Percentiles rank a stretch among this genome's conserved stretches.
Conservation (phyloP, 2,113 vertebrate genomes). For the Odocoileus virginianus region DNA sequence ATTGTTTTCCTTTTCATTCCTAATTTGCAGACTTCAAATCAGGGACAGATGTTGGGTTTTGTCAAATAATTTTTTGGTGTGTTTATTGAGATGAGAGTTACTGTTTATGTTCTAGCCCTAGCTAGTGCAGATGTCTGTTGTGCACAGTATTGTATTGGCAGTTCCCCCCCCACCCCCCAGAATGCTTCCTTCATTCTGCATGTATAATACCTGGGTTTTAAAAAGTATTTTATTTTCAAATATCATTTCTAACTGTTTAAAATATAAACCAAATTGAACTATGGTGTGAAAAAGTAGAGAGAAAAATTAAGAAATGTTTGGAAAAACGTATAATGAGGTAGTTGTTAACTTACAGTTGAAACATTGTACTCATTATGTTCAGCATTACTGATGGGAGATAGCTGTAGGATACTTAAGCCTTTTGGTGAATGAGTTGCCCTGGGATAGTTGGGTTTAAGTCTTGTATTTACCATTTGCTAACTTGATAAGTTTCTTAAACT, state of each 20-base stretch:
- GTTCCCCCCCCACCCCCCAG: background rate
- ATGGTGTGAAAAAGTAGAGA: background rate
- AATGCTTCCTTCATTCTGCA: background rate
- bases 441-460: background rate
- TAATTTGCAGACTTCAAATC: background rate
- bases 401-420: background rate
- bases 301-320: background rate
- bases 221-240: background rate
- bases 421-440: background rate
- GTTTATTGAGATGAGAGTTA: background rate
- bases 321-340: background rate
- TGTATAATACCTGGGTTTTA: background rate
- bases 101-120: background rate
- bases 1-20: background rate
- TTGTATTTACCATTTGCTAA: background rate
- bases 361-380: background rate
- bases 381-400: background rate
- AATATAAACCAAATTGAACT: background rate
- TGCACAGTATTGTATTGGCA: background rate
- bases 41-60: background rate
- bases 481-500: conserved; percentile 3
- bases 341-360: background rate
- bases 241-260: background rate
- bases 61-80: background rate
- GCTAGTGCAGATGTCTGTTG: background rate